These are phyloP conservation scores for Macaria notata DNA, from an alignment of 2,888 invertebrate species.

Conservation along the genomic window DNA sequence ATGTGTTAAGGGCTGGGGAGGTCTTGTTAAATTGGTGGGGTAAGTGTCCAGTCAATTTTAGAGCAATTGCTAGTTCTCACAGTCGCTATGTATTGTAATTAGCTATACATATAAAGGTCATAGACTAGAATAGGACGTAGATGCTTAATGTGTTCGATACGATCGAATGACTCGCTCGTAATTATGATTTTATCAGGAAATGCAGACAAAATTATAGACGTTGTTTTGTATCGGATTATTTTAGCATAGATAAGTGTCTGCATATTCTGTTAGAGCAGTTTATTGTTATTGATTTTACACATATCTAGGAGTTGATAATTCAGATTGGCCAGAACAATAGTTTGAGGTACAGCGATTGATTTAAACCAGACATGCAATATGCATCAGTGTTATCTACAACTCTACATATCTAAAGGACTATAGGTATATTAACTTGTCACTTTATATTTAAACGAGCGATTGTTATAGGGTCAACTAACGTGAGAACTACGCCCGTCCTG, in stretches of 20 bases:
- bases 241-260: too few relatives aligned
- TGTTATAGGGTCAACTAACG: constrained; percentile 25
- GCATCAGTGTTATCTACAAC: too few relatives aligned
- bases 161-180: constrained; percentile 15
- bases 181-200: constrained; percentile 24
- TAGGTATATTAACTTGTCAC: constrained; percentile 22
- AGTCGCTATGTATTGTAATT: constrained; percentile 38
- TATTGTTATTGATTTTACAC: too few relatives aligned
- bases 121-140: constrained; percentile 37
- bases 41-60: constrained; percentile 31
- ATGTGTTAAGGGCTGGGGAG: constrained; percentile 20
- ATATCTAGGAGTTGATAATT: too few relatives aligned
- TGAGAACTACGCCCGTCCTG: constrained; percentile 42
- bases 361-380: too few relatives aligned
- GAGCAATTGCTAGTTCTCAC: constrained; percentile 45
- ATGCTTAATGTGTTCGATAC: constrained; percentile 31
- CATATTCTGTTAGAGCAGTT: too few relatives aligned
- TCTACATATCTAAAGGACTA: too few relatives aligned
- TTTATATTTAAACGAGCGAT: constrained; percentile 38
- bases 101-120: constrained; percentile 45
- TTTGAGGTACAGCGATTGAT: too few relatives aligned
- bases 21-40: constrained; percentile 25
- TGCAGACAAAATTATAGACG: constrained; percentile 7
- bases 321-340: too few relatives aligned
- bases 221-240: constrained; percentile 4